Evolutionary conservation across 2,797 vertebrate species (phyloP).

Genomic region (Sebastes elongatus): DNA sequence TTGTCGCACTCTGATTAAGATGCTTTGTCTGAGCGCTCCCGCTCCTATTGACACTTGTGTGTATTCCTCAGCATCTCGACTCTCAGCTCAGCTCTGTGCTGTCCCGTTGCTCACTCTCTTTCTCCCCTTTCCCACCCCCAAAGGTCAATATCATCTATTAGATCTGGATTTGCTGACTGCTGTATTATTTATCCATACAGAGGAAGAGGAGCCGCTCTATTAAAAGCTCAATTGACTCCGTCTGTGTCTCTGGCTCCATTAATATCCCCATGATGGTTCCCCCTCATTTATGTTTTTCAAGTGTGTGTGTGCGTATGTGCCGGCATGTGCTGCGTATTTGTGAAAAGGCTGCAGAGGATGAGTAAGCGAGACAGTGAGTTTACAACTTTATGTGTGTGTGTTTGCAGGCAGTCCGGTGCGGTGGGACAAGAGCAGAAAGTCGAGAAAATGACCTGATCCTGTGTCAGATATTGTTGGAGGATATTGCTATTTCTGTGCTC

Average conservation of each 20-base stretch:
- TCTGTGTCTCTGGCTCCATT: slow-evolving; percentile 73
- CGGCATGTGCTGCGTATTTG: background rate
- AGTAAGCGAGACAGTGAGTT: slow-evolving; percentile 9
- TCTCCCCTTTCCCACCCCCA: slow-evolving; percentile 44
- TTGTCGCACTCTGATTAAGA: slow-evolving; percentile 70
- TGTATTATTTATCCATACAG: slow-evolving; percentile 80
- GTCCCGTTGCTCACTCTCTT: slow-evolving; percentile 13
- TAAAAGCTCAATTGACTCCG: slow-evolving; percentile 80
- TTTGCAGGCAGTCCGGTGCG: slow-evolving; percentile 6
- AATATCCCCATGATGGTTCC: slow-evolving; percentile 69
- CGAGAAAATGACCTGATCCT: slow-evolving; percentile 23
- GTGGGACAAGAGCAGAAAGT: slow-evolving; percentile 7
- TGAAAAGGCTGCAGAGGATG: slow-evolving; percentile 22
- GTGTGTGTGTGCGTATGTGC: background rate
- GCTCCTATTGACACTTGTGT: slow-evolving; percentile 60
- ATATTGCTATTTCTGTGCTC: slow-evolving; percentile 33
- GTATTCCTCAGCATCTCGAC: slow-evolving; percentile 36
- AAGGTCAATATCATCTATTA: slow-evolving; percentile 86
- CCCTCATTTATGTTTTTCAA: slow-evolving; percentile 33
- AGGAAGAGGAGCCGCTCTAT: slow-evolving; percentile 77
- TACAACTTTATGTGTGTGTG: background rate
- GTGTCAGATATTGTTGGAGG: slow-evolving; percentile 37
- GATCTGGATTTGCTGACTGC: slow-evolving; percentile 82
- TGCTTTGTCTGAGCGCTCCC: slow-evolving; percentile 58
- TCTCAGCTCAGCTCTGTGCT: background rate